Evolutionary conservation across 2,888 invertebrate genomes (phyloP).

Genomic region (Strigamia transsilvanica): DNA sequence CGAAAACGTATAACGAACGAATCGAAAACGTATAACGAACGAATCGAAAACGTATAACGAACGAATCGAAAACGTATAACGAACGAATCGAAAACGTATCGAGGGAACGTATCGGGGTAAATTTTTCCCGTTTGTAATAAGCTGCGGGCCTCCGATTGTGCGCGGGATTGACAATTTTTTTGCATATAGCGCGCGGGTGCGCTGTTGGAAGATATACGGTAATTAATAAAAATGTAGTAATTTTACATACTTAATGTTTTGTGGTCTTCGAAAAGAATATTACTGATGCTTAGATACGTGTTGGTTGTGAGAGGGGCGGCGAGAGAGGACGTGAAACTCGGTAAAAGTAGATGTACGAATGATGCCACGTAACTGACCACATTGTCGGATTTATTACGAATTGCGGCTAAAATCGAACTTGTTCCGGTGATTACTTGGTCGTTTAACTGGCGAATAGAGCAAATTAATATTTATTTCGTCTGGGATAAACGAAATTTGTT

Average conservation of each 20-base stretch:
- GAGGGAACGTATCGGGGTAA: too few relatives aligned
- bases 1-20: too few relatives aligned
- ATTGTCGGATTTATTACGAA: constrained; percentile 67
- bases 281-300: constrained; percentile 72
- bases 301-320: constrained; percentile 75
- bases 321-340: constrained; percentile 77
- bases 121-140: too few relatives aligned
- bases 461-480: neutral
- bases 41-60: too few relatives aligned
- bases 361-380: constrained; percentile 70
- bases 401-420: constrained; percentile 61
- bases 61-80: too few relatives aligned
- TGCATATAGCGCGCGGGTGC: too few relatives aligned
- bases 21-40: too few relatives aligned
- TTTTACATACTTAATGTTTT: constrained; percentile 49
- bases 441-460: constrained; percentile 60
- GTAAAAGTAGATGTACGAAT: constrained; percentile 70
- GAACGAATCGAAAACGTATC: too few relatives aligned
- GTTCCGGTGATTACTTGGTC: constrained; percentile 60
- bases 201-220: too few relatives aligned
- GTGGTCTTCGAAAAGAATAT: constrained; percentile 67
- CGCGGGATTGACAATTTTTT: too few relatives aligned
- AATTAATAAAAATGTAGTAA: neutral
- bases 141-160: too few relatives aligned
- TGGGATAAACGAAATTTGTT: constrained; percentile 58